Evolutionary conservation across 2,113 vertebrate species (phyloP).

Genomic region (Lepus americanus): DNA sequence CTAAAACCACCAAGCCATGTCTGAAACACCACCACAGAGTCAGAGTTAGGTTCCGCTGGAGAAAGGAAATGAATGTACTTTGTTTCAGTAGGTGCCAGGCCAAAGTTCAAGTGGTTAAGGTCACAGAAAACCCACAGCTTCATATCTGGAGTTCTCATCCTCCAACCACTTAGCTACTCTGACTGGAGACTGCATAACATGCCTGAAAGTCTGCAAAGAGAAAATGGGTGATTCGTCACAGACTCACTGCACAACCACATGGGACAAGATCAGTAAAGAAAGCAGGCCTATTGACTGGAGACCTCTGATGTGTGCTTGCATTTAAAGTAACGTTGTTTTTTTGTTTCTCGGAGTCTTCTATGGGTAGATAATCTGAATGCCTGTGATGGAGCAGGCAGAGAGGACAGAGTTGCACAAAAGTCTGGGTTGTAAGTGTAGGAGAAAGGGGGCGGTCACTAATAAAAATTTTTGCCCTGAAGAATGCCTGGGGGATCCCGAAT

Average conservation of each 20-base stretch:
- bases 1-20: background rate
- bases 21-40: background rate
- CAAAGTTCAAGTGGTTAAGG: background rate
- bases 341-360: background rate
- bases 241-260: rapidly evolving
- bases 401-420: background rate
- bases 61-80: background rate
- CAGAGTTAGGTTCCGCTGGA: background rate
- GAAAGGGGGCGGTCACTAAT: background rate
- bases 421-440: background rate
- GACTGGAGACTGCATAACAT: background rate
- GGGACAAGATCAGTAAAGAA: background rate
- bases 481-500: slow-evolving; percentile 52
- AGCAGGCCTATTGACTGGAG: too few species aligned
- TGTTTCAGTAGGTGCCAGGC: slow-evolving; percentile 15
- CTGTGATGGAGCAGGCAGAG: background rate
- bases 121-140: background rate
- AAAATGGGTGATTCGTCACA: background rate
- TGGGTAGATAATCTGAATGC: background rate
- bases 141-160: background rate
- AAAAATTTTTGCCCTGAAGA: background rate
- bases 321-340: background rate
- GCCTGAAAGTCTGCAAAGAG: background rate
- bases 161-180: background rate
- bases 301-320: background rate